phyloP scores from a whole-genome alignment of 2,888 invertebrate species.

The Gastracanthus pulcherrimus region DNA sequence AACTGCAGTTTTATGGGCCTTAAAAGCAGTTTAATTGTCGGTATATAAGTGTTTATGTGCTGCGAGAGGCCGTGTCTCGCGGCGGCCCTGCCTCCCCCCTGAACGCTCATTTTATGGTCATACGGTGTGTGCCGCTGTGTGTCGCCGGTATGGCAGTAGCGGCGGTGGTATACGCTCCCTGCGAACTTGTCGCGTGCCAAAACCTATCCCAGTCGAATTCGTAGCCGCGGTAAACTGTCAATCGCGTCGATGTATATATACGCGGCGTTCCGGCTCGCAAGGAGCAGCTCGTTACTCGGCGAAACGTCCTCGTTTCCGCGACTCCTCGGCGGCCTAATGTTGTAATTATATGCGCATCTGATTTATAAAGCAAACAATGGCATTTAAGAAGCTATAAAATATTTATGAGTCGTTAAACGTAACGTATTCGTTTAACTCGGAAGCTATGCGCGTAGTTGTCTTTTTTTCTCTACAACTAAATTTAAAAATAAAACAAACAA shows the following conservation, averaged over 20 bases:
- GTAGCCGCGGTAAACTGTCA: slow-evolving; percentile 45
- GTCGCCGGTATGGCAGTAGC: slow-evolving; percentile 4
- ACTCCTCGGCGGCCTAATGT: not conserved
- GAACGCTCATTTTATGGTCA: slow-evolving; percentile 78
- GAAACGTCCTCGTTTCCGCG: not conserved
- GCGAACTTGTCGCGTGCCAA: slow-evolving; percentile 75
- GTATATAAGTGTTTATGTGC: slow-evolving; percentile 78
- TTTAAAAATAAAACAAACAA: too few species aligned
- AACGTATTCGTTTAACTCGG: not conserved
- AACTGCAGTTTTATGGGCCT: slow-evolving; percentile 76
- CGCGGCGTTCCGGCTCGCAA: not conserved
- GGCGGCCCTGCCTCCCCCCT: slow-evolving; percentile 52
- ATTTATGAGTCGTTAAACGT: slow-evolving; percentile 26
- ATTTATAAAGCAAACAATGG: slow-evolving; percentile 39
- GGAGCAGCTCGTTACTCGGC: not conserved
- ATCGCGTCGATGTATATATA: slow-evolving; percentile 18
- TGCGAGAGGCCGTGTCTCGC: slow-evolving; percentile 64
- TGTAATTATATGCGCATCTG: slow-evolving; percentile 11
- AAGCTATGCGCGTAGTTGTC: not conserved
- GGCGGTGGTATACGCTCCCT: slow-evolving; percentile 62
- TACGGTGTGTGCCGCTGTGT: slow-evolving; percentile 71
- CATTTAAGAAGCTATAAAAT: slow-evolving; percentile 36
- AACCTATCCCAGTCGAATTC: slow-evolving; percentile 69
- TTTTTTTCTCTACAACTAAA: too few species aligned
- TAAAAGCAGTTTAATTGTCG: slow-evolving; percentile 78